Base-by-base conservation (phyloP, 2,113 vertebrate species). In the Dipodomys merriami region DNA sequence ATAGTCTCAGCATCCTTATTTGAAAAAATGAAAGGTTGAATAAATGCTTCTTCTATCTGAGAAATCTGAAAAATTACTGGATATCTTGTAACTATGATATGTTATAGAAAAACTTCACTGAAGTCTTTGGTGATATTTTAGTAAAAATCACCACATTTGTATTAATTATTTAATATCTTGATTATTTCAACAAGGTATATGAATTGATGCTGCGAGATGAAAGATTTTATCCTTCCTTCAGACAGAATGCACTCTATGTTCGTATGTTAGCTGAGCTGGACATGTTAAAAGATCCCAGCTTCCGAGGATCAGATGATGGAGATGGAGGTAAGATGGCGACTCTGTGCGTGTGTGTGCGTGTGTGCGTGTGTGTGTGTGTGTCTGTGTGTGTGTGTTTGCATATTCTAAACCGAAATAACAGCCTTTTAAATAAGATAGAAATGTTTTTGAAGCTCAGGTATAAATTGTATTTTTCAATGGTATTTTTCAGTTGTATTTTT, bases 221-320 rank as follows among this genome's bases (percentile, higher is more conserved):
- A 97, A 98, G 98, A 86, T 99, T 99, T 97, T 99, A 99, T 97
- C 99, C 99, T 4, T 99, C 99, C 0, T 99, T 99, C 98, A 99
- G 98, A 96, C 99, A 99, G 97, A 99, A 99, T 18, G 98, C 98
- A 2, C 98, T 99, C 49, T 99, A 99, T n/a, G 98, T 99, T 27
- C 99, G 99, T 64, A 99, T 99, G 99, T 98, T 99, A 60, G 99
- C 99, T 3, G 99, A 99, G 96, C 97, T 99, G 91, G 99, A 99
- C 97, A 99, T 99, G 99, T 97, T 99, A 95, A 99, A 99, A 96
- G 99, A 99, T 97, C 99, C 99, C 5, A 99, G 99, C 98, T 99
- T 99, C 97, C 98, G 99, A 95, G 99, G 99, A 29, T 99, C 99
- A 16, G 99, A 99, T 82, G 99, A 99, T 29, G 99, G 99, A 1